phyloP scores from a whole-genome alignment of 2,113 vertebrate species.

The Hipposideros armiger region DNA sequence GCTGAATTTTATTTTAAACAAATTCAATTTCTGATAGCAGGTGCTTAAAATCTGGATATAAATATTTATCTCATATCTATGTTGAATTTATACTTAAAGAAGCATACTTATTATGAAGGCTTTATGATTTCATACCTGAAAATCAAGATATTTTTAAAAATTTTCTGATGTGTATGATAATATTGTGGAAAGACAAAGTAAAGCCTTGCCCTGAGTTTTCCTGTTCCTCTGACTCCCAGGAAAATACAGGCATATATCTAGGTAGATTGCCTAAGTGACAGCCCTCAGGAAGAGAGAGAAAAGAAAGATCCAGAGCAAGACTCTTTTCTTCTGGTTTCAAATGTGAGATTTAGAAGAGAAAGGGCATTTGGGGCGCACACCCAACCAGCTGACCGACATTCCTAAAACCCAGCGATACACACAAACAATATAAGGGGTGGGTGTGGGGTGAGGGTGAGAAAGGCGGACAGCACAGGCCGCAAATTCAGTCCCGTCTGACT shows the following conservation, averaged over 20 bases:
- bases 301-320: background rate
- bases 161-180: background rate
- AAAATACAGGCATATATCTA: background rate
- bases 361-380: background rate
- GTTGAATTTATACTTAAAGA: slow-evolving; percentile 35
- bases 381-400: background rate
- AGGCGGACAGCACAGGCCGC: background rate
- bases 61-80: background rate
- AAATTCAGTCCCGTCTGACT: background rate
- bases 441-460: background rate
- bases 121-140: background rate
- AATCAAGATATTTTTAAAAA: background rate
- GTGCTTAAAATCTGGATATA: slow-evolving; percentile 52
- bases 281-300: background rate
- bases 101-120: background rate
- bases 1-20: slow-evolving; percentile 53
- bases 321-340: background rate
- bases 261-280: background rate
- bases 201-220: background rate
- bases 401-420: background rate
- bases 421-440: background rate
- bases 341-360: slow-evolving; percentile 28
- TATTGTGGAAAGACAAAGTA: slow-evolving; percentile 2
- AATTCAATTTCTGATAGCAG: background rate
- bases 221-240: background rate